Conservation (phyloP, 2,888 invertebrate genomes). For the Morpho achilles region DNA sequence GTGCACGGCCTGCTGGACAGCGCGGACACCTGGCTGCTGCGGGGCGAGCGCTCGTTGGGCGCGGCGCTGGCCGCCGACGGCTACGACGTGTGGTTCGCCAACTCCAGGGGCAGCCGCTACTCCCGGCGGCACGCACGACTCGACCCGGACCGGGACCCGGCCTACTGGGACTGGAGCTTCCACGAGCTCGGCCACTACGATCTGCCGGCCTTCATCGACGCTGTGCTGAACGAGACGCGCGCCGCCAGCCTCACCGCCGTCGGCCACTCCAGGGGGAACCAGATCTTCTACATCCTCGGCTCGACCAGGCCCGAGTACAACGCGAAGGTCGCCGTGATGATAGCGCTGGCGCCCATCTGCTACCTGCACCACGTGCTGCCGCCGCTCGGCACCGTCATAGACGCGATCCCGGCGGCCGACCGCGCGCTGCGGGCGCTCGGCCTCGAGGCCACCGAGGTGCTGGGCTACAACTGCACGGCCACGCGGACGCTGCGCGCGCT, state of each 20-base stretch:
- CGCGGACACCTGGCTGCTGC: slow-evolving; percentile 35
- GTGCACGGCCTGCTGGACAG: slow-evolving; percentile 37
- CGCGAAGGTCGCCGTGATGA: slow-evolving; percentile 71
- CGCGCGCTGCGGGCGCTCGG: too few relatives aligned
- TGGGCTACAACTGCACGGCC: slow-evolving; percentile 14
- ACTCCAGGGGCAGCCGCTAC: slow-evolving; percentile 79
- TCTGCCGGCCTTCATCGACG: slow-evolving; percentile 79
- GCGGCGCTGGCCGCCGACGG: slow-evolving; percentile 32
- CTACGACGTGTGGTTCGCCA: slow-evolving; percentile 48
- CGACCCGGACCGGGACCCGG: slow-evolving; percentile 42
- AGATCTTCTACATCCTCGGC: slow-evolving; percentile 76
- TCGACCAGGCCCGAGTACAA: slow-evolving; percentile 79
- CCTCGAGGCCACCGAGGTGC: background rate
- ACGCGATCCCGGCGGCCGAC: too few relatives aligned
- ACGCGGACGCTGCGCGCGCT: slow-evolving; percentile 19
- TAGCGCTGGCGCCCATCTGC: slow-evolving; percentile 55
- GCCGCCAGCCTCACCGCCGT: slow-evolving; percentile 78
- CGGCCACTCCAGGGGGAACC: slow-evolving; percentile 85
- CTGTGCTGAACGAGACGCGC: slow-evolving; percentile 54
- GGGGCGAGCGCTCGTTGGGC: slow-evolving; percentile 36
- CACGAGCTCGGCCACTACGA: slow-evolving; percentile 85
- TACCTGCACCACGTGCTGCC: slow-evolving; percentile 32
- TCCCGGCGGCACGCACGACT: slow-evolving; percentile 66
- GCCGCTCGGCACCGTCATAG: too few relatives aligned
- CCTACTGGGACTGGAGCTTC: slow-evolving; percentile 77